A percentile compares a stretch with the other conserved stretches of the same genome.
phyloP scores from a whole-genome alignment of 2,888 invertebrate genomes.

The Erebia epiphron region DNA sequence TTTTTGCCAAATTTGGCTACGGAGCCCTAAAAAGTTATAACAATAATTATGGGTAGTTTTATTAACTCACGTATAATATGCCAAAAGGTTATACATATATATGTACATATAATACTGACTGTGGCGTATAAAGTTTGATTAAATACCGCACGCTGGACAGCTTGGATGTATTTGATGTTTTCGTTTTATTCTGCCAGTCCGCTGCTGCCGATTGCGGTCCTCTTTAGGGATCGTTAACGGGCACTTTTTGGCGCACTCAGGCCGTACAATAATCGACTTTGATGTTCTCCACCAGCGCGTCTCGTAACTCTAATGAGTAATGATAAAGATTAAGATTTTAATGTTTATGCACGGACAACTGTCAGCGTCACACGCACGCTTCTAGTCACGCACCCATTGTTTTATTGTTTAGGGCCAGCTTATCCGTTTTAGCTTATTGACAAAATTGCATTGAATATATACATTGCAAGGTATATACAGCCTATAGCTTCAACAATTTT shows the following conservation, averaged over 20 bases:
- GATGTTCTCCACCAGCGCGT: conserved; percentile 58
- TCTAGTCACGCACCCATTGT: too few relatives aligned
- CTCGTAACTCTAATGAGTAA: conserved; percentile 64
- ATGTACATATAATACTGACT: neutral
- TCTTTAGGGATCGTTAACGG: conserved; percentile 78
- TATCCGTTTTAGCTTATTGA: too few relatives aligned
- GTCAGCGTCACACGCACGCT: neutral
- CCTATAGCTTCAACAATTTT: too few relatives aligned
- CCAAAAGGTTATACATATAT: neutral
- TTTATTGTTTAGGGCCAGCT: too few relatives aligned
- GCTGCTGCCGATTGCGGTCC: conserved; percentile 46
- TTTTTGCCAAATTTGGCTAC: too few relatives aligned
- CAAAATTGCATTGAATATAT: too few relatives aligned
- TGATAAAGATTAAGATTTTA: conserved; percentile 63
- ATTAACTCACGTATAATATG: too few relatives aligned
- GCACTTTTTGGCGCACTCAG: conserved; percentile 72
- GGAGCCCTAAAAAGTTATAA: too few relatives aligned
- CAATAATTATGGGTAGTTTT: neutral
- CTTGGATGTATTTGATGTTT: conserved; percentile 54
- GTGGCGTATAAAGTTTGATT: conserved; percentile 78
- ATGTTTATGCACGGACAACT: conserved; percentile 45
- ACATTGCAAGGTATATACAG: too few relatives aligned
- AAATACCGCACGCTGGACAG: conserved; percentile 73
- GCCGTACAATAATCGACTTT: conserved; percentile 59
- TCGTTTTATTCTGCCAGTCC: conserved; percentile 77